Percentiles rank a stretch among this genome's conserved stretches.
These are phyloP conservation scores for Labroides dimidiatus DNA, from an alignment of 2,797 vertebrate species.

Conservation along the genomic window DNA sequence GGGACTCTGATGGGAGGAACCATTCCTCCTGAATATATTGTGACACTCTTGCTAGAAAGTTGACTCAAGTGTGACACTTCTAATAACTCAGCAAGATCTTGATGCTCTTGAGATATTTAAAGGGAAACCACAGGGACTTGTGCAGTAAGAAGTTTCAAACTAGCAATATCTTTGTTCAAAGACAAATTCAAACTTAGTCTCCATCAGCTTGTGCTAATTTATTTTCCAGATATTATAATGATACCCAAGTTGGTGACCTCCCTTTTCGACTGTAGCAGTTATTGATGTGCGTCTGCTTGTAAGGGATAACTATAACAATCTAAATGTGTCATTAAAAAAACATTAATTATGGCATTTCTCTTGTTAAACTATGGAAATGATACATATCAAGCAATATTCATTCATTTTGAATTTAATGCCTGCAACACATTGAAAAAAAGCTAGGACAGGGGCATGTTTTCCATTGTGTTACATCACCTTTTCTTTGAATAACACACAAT, in stretches of 20 bases:
- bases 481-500: too few species aligned
- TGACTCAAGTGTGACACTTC: constrained; percentile 34
- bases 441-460: too few species aligned
- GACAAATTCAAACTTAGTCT: not conserved
- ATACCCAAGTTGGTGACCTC: not conserved
- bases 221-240: not conserved
- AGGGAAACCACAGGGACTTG: constrained; percentile 5
- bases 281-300: too few species aligned
- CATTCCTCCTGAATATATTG: constrained; percentile 4
- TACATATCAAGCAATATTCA: too few species aligned
- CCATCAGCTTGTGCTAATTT: not conserved
- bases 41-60: constrained; percentile 14
- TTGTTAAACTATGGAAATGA: too few species aligned
- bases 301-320: too few species aligned
- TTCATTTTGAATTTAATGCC: too few species aligned
- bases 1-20: not conserved
- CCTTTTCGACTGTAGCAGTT: not conserved
- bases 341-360: too few species aligned
- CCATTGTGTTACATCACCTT: too few species aligned
- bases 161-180: constrained; percentile 6
- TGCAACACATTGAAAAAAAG: too few species aligned
- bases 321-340: too few species aligned
- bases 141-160: constrained; percentile 2
- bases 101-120: constrained; percentile 8
- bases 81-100: constrained; percentile 21